Evolutionary conservation across 2,113 vertebrate species (phyloP), one percentile per base, ranked within the genome.

Genomic region (Reinhardtius hippoglossoides): DNA sequence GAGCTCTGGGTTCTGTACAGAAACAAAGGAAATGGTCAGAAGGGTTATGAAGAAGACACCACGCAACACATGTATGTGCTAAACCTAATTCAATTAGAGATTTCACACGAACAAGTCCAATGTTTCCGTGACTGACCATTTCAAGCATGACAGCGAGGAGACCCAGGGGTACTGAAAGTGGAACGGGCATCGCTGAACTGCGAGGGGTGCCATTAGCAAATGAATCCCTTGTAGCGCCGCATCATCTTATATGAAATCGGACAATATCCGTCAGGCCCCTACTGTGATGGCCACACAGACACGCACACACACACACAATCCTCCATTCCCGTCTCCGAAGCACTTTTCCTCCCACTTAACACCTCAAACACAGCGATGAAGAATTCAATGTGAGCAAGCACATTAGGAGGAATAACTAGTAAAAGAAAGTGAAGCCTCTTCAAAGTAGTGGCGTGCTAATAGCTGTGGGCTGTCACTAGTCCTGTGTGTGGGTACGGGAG

Each of bases 381-480:
- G 88, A 83, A 93, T 91, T 71, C 72, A 58, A 88, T 81, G 83
- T 81, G 88, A 89, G 88, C 87, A 77, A 91, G 90, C 90, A 91
- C 89, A 93, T 92, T 91, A 93, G 90, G 88, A 92, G 82, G 87
- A 91, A 92, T 90, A 93, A 93, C 91, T 90, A 84, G 85, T 89
- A 87, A 88, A 92, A 93, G 83, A 90, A 91, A 90, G 83, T 89
- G 91, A 93, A 92, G 90, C 84, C 84, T 88, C 90, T 93, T 94
- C 90, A 92, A 93, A 93, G 92, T 87, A 74, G 77, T 70, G 84
- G 83, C 80, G 89, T 89, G 91, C 91, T 94, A 94, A 93, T 94
- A 93, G 91, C 92, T 88, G 90, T 88, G 88, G 80, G 92, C 92
- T 94, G 94, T 94, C 92, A 93, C 87, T 87, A 92, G 87, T 87